phyloP scores from a whole-genome alignment of 2,797 vertebrate species.

The Enteromius argenteus region DNA sequence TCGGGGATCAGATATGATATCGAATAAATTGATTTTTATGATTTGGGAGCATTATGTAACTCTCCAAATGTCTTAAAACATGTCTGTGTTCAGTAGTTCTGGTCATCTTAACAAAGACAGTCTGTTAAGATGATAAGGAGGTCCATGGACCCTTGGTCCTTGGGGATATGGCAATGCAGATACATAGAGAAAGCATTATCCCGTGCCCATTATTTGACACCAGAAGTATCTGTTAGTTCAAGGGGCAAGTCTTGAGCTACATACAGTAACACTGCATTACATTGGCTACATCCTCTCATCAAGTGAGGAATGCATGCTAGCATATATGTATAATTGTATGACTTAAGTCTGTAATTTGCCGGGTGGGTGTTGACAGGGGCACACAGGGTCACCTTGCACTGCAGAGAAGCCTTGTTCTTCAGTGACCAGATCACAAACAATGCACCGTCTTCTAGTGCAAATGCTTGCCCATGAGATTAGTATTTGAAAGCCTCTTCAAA shows the following conservation, averaged over 20 bases:
- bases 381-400: conserved; percentile 18
- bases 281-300: conserved; percentile 37
- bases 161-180: conserved; percentile 53
- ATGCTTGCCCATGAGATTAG: conserved; percentile 61
- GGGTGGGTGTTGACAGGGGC: conserved; percentile 39
- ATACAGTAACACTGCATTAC: conserved; percentile 45
- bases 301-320: conserved; percentile 51
- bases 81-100: conserved; percentile 53
- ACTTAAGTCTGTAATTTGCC: conserved; percentile 47
- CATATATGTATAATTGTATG: conserved; percentile 56
- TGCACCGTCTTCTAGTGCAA: conserved; percentile 50
- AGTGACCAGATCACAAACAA: conserved; percentile 52
- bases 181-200: conserved; percentile 61
- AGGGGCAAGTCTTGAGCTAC: conserved; percentile 58
- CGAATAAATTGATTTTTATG: conserved; percentile 12
- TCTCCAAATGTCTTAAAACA: conserved; percentile 46
- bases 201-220: conserved; percentile 53
- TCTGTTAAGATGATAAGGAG: conserved; percentile 56
- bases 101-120: conserved; percentile 58
- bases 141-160: conserved; percentile 39
- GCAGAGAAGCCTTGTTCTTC: conserved; percentile 42
- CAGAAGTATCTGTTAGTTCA: conserved; percentile 60
- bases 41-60: conserved; percentile 36
- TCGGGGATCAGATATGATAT: neutral
- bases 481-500: conserved; percentile 55